phyloP scores from a whole-genome alignment of 2,797 vertebrate genomes.

The Molossus molossus region DNA sequence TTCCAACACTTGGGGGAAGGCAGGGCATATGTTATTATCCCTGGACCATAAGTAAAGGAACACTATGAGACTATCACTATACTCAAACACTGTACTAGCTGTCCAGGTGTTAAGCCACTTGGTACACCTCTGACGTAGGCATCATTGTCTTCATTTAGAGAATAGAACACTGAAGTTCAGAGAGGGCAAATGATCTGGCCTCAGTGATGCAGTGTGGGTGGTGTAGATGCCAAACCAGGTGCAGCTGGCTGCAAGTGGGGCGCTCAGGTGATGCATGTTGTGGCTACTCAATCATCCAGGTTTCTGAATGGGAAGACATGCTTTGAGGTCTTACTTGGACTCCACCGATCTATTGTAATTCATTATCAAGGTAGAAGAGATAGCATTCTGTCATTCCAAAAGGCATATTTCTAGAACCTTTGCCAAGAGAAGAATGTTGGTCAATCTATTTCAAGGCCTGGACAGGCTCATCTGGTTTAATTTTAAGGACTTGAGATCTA shows the following conservation, averaged over 20 bases:
- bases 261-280: neutral
- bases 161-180: neutral
- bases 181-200: neutral
- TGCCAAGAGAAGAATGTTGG: neutral
- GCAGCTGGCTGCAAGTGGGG: neutral
- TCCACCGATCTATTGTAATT: neutral
- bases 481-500: neutral
- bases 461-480: neutral
- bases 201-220: neutral
- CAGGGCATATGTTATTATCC: neutral
- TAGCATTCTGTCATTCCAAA: neutral
- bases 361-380: neutral
- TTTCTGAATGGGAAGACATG: neutral
- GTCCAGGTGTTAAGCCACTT: neutral
- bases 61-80: neutral
- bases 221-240: neutral
- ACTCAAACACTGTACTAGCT: neutral
- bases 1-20: neutral
- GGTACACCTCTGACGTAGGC: neutral
- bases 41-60: neutral
- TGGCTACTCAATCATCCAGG: neutral
- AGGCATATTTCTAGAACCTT: neutral
- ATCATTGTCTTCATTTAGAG: neutral
- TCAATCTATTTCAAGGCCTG: neutral
- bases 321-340: neutral